Percentiles rank a stretch among this genome's conserved stretches.
These are phyloP conservation scores for Toxotes jaculatrix DNA, from an alignment of 2,113 vertebrate species.

Conservation along the genomic window DNA sequence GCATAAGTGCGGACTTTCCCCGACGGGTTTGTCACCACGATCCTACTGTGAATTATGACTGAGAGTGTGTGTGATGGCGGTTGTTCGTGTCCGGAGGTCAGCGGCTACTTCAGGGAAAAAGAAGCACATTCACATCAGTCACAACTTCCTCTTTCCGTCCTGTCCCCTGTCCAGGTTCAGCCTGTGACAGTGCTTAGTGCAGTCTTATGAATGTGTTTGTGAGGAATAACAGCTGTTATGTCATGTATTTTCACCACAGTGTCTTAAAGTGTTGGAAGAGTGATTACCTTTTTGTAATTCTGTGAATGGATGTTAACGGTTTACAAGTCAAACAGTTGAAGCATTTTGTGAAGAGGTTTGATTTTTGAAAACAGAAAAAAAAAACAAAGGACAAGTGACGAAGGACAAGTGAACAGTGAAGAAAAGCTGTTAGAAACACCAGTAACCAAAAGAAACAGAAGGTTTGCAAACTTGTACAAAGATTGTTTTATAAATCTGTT, in stretches of 20 bases:
- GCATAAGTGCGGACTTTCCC: slow-evolving; percentile 23
- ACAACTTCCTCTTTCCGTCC: slow-evolving; percentile 13
- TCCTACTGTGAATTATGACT: slow-evolving; percentile 20
- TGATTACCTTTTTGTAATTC: slow-evolving; percentile 56
- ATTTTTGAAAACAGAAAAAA: not conserved
- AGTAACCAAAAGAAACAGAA: slow-evolving; percentile 7
- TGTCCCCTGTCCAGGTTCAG: not conserved
- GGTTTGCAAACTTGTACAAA: slow-evolving; percentile 52
- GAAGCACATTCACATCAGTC: not conserved
- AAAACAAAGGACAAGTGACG: not conserved
- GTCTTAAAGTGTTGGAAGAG: slow-evolving; percentile 40
- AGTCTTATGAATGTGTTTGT: slow-evolving; percentile 21
- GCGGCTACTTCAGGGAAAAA: not conserved
- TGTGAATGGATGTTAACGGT: slow-evolving; percentile 29
- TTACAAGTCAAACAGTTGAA: slow-evolving; percentile 23
- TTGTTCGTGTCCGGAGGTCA: not conserved
- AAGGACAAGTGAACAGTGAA: not conserved
- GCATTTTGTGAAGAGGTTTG: not conserved
- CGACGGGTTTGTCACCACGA: not conserved
- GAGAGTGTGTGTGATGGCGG: not conserved
- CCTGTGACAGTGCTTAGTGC: not conserved
- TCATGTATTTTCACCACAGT: not conserved
- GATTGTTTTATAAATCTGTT: slow-evolving; percentile 47
- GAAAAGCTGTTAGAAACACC: not conserved
- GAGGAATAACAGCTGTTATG: not conserved